Base-by-base conservation (phyloP, 2,113 vertebrate genomes). In the Tympanuchus pallidicinctus region DNA sequence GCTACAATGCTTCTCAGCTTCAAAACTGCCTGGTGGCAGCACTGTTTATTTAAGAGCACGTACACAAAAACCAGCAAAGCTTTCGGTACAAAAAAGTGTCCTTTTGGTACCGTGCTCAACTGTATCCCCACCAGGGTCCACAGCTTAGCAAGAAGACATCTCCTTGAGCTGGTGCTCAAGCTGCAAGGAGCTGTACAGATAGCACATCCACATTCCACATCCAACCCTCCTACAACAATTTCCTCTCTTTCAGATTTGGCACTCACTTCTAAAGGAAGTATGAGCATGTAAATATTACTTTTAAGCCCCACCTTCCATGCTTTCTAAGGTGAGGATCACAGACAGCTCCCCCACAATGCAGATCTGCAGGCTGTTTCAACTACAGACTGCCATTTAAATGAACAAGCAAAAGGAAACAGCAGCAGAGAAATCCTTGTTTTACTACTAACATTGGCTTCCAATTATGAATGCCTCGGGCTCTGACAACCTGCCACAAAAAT, bases 21-120 rank as follows among this genome's bases (percentile, higher is more conserved):
- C 38, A 45, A 36, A 50, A 28, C 20, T 43, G 59, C n/a, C 32
- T 10, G 19, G 12, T 40, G 24, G 36, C 52, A 24, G 17, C 34
- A 22, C 48, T 17, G 6, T 14, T 48, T 78, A 40, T 13, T 43
- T 32, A 66, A 38, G 22, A 38, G 57, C 0, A 0, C 43, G 36
- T 8, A 48, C 24, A 45, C 52, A 32, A 45, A 87, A 59, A 18
- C 25, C 8, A 52, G 22, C 6, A 18, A n/a, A 17, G 61, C 13
- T 3, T 8, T 0, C 8, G 2, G 42, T 10, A 28, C 10, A 15
- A 45, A 32, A 43, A 10, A 12, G 38, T 30, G 63, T 5, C 4
- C 34, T 13, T 4, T 13, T 15, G 30, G 24, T 15, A 7, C 36
- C 6, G 0, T 3, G 4, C 50, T 43, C 45, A 48, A 1, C 30